phyloP scores from a whole-genome alignment of 2,888 invertebrate genomes.

The Miltochrista miniata region DNA sequence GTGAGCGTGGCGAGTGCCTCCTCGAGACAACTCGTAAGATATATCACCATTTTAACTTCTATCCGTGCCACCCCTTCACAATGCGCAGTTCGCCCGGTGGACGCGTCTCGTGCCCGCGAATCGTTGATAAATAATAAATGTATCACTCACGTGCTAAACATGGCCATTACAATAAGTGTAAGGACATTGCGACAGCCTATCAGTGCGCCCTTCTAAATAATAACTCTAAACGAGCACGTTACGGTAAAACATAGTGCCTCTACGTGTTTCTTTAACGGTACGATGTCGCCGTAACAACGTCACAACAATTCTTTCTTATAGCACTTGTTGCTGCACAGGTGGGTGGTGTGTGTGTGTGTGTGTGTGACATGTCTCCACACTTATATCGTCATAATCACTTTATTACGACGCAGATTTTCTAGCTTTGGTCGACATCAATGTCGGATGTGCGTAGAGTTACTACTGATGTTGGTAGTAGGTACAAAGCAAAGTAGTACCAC shows the following conservation, averaged over 20 bases:
- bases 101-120: conserved; percentile 15
- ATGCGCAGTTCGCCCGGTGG: background rate
- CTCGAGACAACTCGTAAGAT: conserved; percentile 26
- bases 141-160: conserved; percentile 21
- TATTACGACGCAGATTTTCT: background rate
- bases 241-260: background rate
- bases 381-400: background rate
- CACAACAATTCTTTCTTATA: background rate
- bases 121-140: conserved; percentile 26
- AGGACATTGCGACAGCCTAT: conserved; percentile 4
- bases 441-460: background rate
- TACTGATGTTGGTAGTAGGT: background rate
- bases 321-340: conserved; percentile 4
- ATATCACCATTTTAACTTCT: conserved; percentile 5
- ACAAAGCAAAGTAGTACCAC: too few species aligned
- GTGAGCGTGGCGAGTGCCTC: conserved; percentile 21
- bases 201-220: conserved; percentile 2
- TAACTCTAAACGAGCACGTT: conserved; percentile 5
- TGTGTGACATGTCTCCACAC: too few species aligned
- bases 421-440: background rate
- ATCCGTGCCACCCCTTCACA: background rate
- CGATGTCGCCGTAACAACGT: background rate
- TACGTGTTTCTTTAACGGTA: conserved; percentile 2
- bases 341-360: background rate
- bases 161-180: conserved; percentile 9